phyloP scores from a whole-genome alignment of 2,797 vertebrate species.

The Peromyscus eremicus region DNA sequence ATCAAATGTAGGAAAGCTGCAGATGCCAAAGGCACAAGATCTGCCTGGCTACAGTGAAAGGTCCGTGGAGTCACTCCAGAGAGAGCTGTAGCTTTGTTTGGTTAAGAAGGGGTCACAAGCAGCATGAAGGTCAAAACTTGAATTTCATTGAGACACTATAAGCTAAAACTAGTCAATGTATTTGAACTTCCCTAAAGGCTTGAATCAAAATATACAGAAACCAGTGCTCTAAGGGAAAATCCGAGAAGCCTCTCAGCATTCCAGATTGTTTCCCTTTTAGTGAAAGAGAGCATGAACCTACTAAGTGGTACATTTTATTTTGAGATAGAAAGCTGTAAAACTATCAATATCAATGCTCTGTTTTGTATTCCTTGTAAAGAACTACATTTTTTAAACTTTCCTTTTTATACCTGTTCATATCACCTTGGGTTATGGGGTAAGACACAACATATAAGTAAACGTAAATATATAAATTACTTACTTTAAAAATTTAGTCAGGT shows the following conservation, averaged over 20 bases:
- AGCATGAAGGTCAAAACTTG: background rate
- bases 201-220: background rate
- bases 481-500: background rate
- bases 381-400: background rate
- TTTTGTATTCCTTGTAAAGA: background rate
- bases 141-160: conserved; percentile 21
- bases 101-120: background rate
- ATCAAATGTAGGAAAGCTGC: background rate
- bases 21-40: background rate
- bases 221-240: background rate
- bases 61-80: background rate
- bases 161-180: background rate
- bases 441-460: background rate
- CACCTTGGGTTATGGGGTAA: background rate
- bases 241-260: background rate
- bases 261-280: background rate
- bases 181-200: background rate
- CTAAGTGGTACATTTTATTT: conserved; percentile 12
- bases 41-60: background rate
- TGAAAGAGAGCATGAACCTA: background rate
- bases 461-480: background rate
- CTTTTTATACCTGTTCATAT: background rate
- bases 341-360: background rate
- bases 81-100: background rate
- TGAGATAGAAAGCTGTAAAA: background rate